phyloP scores from a whole-genome alignment of 1,140 invertebrate species.

The Pseudomyrmex flavicornis region DNA sequence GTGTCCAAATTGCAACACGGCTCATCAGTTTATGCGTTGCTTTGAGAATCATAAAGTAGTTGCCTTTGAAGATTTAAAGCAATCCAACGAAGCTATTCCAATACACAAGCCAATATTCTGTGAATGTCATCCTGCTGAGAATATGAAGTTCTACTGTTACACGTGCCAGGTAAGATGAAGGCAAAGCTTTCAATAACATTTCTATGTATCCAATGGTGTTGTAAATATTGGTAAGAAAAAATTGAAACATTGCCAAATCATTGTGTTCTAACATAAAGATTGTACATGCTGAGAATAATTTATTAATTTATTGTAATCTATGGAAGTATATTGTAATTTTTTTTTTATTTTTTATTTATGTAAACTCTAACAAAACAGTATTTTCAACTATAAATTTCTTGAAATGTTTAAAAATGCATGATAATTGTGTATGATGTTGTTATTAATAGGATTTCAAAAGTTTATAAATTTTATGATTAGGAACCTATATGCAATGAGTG shows the following conservation, averaged over 20 bases:
- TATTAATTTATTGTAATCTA: too few relatives aligned
- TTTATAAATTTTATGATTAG: constrained; percentile 71
- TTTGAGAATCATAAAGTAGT: constrained; percentile 97
- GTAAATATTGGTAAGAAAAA: too few relatives aligned
- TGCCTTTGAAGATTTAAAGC: constrained; percentile 93
- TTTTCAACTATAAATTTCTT: background rate
- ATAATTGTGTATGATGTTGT: background rate
- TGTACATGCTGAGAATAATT: too few relatives aligned
- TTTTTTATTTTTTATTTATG: too few relatives aligned
- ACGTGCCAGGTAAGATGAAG: constrained; percentile 89
- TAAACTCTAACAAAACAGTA: background rate
- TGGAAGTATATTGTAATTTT: too few relatives aligned
- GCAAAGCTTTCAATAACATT: background rate
- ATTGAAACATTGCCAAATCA: background rate
- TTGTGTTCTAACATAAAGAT: too few relatives aligned
- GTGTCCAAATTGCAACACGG: constrained; percentile 96
- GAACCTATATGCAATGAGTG: constrained; percentile 93
- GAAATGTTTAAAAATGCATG: too few relatives aligned
- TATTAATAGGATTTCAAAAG: background rate
- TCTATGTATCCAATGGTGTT: background rate
- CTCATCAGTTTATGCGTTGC: constrained; percentile 97
- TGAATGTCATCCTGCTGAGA: constrained; percentile 90
- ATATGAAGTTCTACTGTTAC: constrained; percentile 93
- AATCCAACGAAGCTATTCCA: constrained; percentile 90
- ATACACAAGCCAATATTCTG: constrained; percentile 95